A percentile compares a stretch with the other conserved stretches of the same genome.
These are phyloP conservation scores for Cheilosia urbana DNA, from an alignment of 2,888 invertebrate genomes.

Conservation along the genomic window DNA sequence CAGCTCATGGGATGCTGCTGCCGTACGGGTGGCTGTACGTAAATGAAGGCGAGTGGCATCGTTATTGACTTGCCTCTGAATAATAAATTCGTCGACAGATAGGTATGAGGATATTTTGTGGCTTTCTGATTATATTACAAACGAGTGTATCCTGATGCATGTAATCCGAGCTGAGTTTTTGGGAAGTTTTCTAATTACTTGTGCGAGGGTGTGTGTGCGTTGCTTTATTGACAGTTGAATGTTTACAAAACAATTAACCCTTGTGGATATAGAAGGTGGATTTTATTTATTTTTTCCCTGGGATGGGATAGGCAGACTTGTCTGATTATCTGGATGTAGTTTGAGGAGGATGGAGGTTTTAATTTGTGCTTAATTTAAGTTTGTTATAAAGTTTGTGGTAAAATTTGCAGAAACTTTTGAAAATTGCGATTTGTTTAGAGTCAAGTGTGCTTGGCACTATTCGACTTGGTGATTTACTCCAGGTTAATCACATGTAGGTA, in stretches of 20 bases:
- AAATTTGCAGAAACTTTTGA: not conserved
- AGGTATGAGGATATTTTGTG: constrained; percentile 62
- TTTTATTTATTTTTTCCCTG: not conserved
- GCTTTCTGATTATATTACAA: constrained; percentile 59
- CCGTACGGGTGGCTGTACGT: constrained; percentile 3
- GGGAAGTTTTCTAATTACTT: constrained; percentile 63
- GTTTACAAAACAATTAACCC: constrained; percentile 67
- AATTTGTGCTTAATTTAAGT: constrained; percentile 42
- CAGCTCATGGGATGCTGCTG: constrained; percentile 23
- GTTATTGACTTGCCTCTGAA: constrained; percentile 72
- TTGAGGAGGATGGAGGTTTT: constrained; percentile 5
- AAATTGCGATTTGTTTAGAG: not conserved
- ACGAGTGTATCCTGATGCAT: not conserved
- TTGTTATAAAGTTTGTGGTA: constrained; percentile 5
- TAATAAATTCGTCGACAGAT: constrained; percentile 59
- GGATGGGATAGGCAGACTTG: not conserved
- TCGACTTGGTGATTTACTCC: no score
- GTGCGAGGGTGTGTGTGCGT: constrained; percentile 8
- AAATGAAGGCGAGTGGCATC: constrained; percentile 64
- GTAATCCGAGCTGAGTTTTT: constrained; percentile 28
- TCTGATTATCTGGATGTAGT: constrained; percentile 15
- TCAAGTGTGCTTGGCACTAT: no score
- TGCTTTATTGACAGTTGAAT: constrained; percentile 62
- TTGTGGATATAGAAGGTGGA: constrained; percentile 39
- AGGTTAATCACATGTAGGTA: no score